Evolutionary conservation across 1,140 invertebrate species (phyloP).

Genomic region (Riptortus pedestris): DNA sequence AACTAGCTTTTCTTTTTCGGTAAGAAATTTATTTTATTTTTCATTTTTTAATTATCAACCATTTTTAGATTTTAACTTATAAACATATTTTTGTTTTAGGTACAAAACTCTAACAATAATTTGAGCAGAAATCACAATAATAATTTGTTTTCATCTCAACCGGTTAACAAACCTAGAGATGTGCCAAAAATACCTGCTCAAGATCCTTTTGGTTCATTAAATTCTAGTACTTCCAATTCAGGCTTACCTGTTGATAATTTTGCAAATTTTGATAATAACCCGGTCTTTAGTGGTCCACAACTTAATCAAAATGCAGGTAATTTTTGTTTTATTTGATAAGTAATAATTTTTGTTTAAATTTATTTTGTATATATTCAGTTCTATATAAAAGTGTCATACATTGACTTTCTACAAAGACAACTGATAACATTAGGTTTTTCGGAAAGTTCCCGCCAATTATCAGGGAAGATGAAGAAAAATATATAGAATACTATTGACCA

Average conservation of each 20-base stretch:
- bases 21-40: neutral
- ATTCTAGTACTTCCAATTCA: slow-evolving; percentile 11
- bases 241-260: slow-evolving; percentile 36
- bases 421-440: no score
- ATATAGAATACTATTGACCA: no score
- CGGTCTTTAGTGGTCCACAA: slow-evolving; percentile 47
- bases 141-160: slow-evolving; percentile 40
- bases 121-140: slow-evolving; percentile 34
- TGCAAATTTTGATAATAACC: slow-evolving; percentile 64
- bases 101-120: slow-evolving; percentile 17
- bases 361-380: neutral
- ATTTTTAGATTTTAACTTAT: neutral
- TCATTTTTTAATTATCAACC: neutral
- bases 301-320: slow-evolving; percentile 14
- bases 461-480: no score
- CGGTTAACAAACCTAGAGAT: slow-evolving; percentile 52
- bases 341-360: no score
- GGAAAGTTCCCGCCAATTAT: no score
- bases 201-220: slow-evolving; percentile 32
- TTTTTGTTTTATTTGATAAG: neutral
- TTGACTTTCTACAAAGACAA: no score
- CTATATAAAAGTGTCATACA: no score
- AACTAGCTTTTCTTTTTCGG: neutral
- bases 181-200: slow-evolving; percentile 38
- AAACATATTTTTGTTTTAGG: slow-evolving; percentile 24